Base-by-base conservation (phyloP, 1,140 invertebrate genomes). In the Acromyrmex charruanus region DNA sequence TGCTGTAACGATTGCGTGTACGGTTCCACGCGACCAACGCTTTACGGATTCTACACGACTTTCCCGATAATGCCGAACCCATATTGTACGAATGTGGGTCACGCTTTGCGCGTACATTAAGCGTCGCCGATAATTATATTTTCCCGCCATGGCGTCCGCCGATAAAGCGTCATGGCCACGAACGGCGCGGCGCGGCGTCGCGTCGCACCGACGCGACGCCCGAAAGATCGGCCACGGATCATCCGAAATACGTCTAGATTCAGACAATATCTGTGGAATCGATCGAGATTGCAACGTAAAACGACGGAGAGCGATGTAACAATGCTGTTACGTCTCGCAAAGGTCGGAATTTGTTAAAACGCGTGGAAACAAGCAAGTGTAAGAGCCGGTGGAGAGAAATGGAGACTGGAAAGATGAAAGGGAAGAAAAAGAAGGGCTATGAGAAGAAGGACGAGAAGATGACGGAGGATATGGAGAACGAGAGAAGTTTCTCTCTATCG, bases 311-410 rank as follows among this genome's bases (percentile, higher is more conserved):
- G 31, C 88, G 84, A 90, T 77, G 81, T 90, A 90, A 90, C 81
- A 90, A 90, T 71, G 71, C 7, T 28, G 89, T 90, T 88, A 90
- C 86, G 85, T 86, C 28, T 85, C 72, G 6, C 88, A 66, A 90
- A 90, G 87, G 51, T 86, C 77, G 81, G 89, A 87, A 88, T 90
- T 91, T 84, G 87, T 91, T 89, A 90, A 89, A 90, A 49, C 84
- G 80, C 84, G 61, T 93, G 90, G 89, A 93, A 92, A 92, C 89
- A 92, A 93, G 93, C 88, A 92, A 93, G 85, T 68, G 71, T 14
- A 81, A 85, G 85, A 71, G 63, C 51, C 55, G 44, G 31, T 55
- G 66, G 55, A 79, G 87, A 87, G 66, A 39, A 89, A 65, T 44
- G 49, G 49, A 74, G n/a, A 71, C 53, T 31, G 31, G 28, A 55